Percentiles rank a stretch among this genome's conserved stretches.
These are phyloP conservation scores for Philaenus spumarius DNA, from an alignment of 1,140 invertebrate genomes.

Conservation along the genomic window DNA sequence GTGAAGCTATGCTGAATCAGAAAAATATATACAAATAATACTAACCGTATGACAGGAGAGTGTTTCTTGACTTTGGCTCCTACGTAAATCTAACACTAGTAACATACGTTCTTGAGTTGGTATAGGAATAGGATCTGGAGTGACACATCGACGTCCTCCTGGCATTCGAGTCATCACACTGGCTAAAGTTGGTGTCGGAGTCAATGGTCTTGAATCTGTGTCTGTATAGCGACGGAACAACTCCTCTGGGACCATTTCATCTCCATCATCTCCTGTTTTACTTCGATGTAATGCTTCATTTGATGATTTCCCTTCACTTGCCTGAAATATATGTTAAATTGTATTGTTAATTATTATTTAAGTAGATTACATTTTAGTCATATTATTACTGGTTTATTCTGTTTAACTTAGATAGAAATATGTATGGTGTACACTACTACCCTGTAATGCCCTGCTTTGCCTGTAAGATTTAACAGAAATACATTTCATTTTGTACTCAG, in stretches of 20 bases:
- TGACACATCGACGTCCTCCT: conserved; percentile 20
- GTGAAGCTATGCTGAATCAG: neutral
- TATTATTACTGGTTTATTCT: too few species aligned
- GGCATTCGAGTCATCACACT: conserved; percentile 39
- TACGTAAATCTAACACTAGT: conserved; percentile 41
- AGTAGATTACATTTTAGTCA: too few species aligned
- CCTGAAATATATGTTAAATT: conserved; percentile 6
- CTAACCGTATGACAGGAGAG: conserved; percentile 13
- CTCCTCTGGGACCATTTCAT: conserved; percentile 47
- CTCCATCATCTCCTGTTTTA: neutral
- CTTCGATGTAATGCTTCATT: too few species aligned
- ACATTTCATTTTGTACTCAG: too few species aligned
- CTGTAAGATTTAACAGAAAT: too few species aligned
- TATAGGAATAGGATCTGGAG: conserved; percentile 32
- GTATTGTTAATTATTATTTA: too few species aligned
- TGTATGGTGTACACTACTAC: too few species aligned
- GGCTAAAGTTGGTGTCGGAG: conserved; percentile 61
- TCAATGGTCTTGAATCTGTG: conserved; percentile 68
- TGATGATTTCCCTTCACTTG: conserved; percentile 18
- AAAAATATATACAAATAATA: neutral
- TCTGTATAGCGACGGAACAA: conserved; percentile 63
- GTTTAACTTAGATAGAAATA: too few species aligned
- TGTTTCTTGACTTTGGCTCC: conserved; percentile 30
- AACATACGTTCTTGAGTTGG: conserved; percentile 34
- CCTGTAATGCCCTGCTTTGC: too few species aligned